phyloP scores from a whole-genome alignment of 2,113 vertebrate species.

The Mandrillus leucophaeus region DNA sequence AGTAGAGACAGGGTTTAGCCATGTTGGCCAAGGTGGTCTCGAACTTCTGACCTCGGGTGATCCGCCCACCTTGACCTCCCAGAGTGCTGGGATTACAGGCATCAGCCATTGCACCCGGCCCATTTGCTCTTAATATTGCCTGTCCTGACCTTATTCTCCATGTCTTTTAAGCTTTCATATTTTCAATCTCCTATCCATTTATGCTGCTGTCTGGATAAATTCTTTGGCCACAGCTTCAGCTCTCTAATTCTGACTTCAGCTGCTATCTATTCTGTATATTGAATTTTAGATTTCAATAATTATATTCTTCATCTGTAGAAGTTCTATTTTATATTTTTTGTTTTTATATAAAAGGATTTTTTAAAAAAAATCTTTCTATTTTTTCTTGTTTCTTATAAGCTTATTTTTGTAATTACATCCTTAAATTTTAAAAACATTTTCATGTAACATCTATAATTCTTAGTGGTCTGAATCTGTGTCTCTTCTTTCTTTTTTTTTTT shows the following conservation, averaged over 20 bases:
- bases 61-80: no score
- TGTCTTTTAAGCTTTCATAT: neutral
- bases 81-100: no score
- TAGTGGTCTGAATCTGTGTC: neutral
- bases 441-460: neutral
- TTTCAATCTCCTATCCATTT: neutral
- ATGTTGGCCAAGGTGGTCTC: no score
- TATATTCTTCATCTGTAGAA: neutral
- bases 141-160: neutral
- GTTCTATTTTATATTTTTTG: neutral
- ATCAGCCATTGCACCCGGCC: neutral
- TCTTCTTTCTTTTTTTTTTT: no score
- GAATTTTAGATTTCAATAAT: neutral
- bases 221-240: neutral
- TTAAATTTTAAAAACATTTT: neutral
- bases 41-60: no score
- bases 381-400: neutral
- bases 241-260: neutral
- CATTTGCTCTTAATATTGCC: neutral
- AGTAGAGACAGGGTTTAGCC: no score
- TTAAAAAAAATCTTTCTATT: neutral
- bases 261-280: neutral
- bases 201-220: neutral
- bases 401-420: neutral
- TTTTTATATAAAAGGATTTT: neutral